Base-by-base conservation (phyloP, 2,888 invertebrate species). In the Melanargia galathea region DNA sequence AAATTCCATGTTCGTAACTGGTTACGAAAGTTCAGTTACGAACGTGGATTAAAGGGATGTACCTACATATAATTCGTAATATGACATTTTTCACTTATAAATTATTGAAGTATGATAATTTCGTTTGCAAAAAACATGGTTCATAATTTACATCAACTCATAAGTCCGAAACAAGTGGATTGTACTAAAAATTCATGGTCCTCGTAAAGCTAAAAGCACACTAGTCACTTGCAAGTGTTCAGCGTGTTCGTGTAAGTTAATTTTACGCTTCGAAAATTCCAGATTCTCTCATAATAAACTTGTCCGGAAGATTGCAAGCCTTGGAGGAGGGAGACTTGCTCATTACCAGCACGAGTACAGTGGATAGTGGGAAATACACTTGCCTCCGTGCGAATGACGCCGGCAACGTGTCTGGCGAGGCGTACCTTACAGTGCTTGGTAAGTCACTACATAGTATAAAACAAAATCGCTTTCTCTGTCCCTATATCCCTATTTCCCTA, bases 321-420 rank as follows among this genome's bases (percentile, higher is more conserved):
- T 90, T 97, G 70, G 97, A 97, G 68, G 95, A 95, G 73, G 97
- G 97, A 40, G 97, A 97, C 90, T 93, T 99, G 73, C 92, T 98
- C 73, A 96, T 99, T 70, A 96, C 97, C 6, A 95, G 96, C 65
- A 96, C 97, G 2, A 94, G 96, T 67, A 93, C 95, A 69, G 92
- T 93, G 26, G 98, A 99, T 85, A 95, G 95, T 66, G 99, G 98
- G 26, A 94, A 95, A 80, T 99, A 98, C 85, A 96, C 96, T 10
- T 99, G 98, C 83, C 92, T 96, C 52, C 94, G 98, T 66, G 93
- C 95, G 57, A 99, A 99, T 82, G 97, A 96, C 85, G 97, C 97
- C 59, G 99, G 98, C 46, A 94, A 94, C 70, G 95, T 96, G 33
- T 93, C 95, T 71, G 97, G 95, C 62, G 95, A 96, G 72, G 98